Conservation (phyloP, 2,888 invertebrate species). For the Liopterus haemorrhoidalis region DNA sequence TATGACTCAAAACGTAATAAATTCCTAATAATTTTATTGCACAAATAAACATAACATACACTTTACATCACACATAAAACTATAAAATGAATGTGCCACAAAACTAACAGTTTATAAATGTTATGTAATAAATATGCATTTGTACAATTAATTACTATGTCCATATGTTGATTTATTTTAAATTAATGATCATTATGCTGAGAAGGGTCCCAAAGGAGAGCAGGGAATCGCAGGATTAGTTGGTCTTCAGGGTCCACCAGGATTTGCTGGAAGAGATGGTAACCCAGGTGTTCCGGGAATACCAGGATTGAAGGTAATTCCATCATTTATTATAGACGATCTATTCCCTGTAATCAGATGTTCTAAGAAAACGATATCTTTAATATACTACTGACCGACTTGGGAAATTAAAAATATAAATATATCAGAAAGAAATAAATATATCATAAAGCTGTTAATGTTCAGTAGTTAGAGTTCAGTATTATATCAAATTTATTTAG, state of each 20-base stretch:
- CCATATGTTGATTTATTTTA: too few relatives aligned
- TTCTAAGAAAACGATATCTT: too few relatives aligned
- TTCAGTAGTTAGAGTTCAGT: too few relatives aligned
- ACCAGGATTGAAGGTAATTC: constrained; percentile 43
- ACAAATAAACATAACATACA: background rate
- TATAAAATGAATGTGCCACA: constrained; percentile 12
- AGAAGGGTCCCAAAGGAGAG: constrained; percentile 41
- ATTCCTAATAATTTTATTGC: too few relatives aligned
- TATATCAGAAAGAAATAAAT: too few relatives aligned
- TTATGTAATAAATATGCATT: background rate
- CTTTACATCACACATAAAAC: background rate
- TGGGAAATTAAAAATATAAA: too few relatives aligned
- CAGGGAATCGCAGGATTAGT: constrained; percentile 45
- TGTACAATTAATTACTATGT: constrained; percentile 16
- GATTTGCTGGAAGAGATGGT: constrained; percentile 45
- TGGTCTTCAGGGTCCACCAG: constrained; percentile 46
- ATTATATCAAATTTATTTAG: too few relatives aligned
- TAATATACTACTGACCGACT: too few relatives aligned
- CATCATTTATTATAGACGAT: too few relatives aligned
- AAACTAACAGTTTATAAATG: constrained; percentile 21
- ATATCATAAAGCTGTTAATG: too few relatives aligned
- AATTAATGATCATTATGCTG: background rate
- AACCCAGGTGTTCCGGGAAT: constrained; percentile 45
- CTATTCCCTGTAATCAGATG: too few relatives aligned
- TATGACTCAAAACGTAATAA: too few relatives aligned